Evolutionary conservation across 2,888 invertebrate genomes (phyloP), one percentile per base, ranked within the genome.

Genomic region (Dryobotodes eremita): DNA sequence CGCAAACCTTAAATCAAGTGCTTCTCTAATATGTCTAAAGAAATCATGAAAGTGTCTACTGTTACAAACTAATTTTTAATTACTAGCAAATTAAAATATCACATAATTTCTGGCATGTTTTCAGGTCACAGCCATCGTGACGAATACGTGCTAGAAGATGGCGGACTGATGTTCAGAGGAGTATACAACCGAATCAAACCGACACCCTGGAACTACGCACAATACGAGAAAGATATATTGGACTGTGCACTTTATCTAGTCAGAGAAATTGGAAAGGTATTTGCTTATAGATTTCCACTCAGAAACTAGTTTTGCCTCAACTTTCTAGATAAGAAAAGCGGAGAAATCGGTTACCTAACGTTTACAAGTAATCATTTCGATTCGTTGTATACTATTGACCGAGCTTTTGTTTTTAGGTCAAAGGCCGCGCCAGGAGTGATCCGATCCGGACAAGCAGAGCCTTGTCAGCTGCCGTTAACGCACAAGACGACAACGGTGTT

Each of bases 91-190:
- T 20, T 11, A 55, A 62, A 79, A 80, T 57, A 36, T 42, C 42
- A 42, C 42, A 8, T 36, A 36, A 62, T 6, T 6, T 36, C 6
- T 36, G 62, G 0, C 36, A 6, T 36, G 50, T 73, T 76, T 90
- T 78, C 71, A 97, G 97, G 97, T 70, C 98, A 98, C 68, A 98
- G 98, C 50, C 97, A 98, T 92, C 97, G 98, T 8, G 98, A 98
- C 75, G 99, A 99, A 92, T 98, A 98, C 91, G 98, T 99, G 0
- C 95, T 99, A 92, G 98, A 98, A 87, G 99, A 99, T 86, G 98
- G 98, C 1, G 99, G 99, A 0, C 95, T 99, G 31, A 99, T 99
- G 92, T 99, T 98, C 98, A 97, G 99, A 88, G 99, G 99, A 61
- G 98, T 98, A 6, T 98, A 98, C 92, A 99, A 98, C 90, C 97